Base-by-base conservation (phyloP, 2,113 vertebrate genomes). In the Solea solea region DNA sequence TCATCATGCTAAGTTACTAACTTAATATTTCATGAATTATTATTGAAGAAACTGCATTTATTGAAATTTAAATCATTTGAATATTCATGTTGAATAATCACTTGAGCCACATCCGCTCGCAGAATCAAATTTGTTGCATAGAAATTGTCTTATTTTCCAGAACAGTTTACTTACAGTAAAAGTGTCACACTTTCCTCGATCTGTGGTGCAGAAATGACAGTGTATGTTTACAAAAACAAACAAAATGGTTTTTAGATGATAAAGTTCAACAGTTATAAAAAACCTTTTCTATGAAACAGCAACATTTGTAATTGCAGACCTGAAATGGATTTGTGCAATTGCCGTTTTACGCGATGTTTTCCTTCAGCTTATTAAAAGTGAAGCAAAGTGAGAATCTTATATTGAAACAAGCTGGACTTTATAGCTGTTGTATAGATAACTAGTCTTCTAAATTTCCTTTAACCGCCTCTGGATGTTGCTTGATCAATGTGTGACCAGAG, bases 231-330 rank as follows among this genome's bases (percentile, higher is more conserved):
- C 34, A 34, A 34, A 34, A 34, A 21, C 21, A 21, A 21, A 21
- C 21, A 21, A 21, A 21, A 21, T 79, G 6, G 60, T 63, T 70
- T 74, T 65, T 58, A 69, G 65, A 25, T 12, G 3, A 49, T 28
- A 39, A 71, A 48, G 28, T 54, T 40, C 40, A 57, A 72, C 74
- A 14, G 15, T 40, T 21, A 34, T 34, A 34, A 44, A 42, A 51
- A 60, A 15, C 7, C 57, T 68, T 73, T 74, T 65, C 27, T 72
- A 79, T 16, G 7, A 59, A 74, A 71, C 69, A 2, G 28, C 34
- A 56, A 46, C 3, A 64, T 67, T 83, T 81, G 6, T 81, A 79
- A 58, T 21, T 66, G 52, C 53, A 81, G 16, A 65, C 57, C 56
- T 44, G 21, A 25, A 63, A 54, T 64, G 16, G 12, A 68, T 45